Evolutionary conservation across 2,888 invertebrate species (phyloP).

Genomic region (Drosophila anomalipes): DNA sequence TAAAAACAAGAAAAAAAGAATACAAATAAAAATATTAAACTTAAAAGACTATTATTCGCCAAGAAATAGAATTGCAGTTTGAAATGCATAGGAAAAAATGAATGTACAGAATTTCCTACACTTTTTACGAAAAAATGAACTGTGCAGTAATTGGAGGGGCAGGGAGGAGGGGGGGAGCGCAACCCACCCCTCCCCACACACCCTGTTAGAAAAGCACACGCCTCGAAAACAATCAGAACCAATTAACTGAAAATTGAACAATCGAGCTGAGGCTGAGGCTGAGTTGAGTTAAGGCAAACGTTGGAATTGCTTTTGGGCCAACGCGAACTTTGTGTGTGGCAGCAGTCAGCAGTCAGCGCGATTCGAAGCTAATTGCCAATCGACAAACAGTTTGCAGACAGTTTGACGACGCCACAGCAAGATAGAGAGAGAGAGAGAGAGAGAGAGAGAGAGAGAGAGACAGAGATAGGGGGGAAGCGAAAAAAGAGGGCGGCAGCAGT

Average conservation of each 20-base stretch:
- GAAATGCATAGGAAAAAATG: background rate
- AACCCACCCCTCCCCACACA: background rate
- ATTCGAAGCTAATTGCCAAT: constrained; percentile 72
- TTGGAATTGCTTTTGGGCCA: constrained; percentile 54
- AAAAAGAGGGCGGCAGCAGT: constrained; percentile 25
- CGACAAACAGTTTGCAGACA: constrained; percentile 66
- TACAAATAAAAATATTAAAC: background rate
- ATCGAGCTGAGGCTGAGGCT: constrained; percentile 46
- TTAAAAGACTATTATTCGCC: background rate
- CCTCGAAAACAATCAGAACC: constrained; percentile 79
- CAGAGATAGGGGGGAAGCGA: background rate
- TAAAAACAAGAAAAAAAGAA: background rate
- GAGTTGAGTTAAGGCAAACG: constrained; percentile 35
- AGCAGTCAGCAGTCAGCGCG: constrained; percentile 26
- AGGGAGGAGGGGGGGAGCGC: background rate
- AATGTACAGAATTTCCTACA: background rate
- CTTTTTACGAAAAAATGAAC: constrained; percentile 1
- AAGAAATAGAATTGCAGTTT: background rate
- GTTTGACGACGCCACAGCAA: constrained; percentile 65
- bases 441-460: constrained; percentile 1
- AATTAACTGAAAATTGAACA: constrained; percentile 81
- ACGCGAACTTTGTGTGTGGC: constrained; percentile 55
- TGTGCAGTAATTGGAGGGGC: background rate
- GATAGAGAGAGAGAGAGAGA: constrained; percentile 3
- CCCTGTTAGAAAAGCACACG: constrained; percentile 52